Percentiles rank a stretch among this genome's conserved stretches.
Evolutionary conservation across 1,140 invertebrate species (phyloP).

Genomic region (Helicoverpa armigera): DNA sequence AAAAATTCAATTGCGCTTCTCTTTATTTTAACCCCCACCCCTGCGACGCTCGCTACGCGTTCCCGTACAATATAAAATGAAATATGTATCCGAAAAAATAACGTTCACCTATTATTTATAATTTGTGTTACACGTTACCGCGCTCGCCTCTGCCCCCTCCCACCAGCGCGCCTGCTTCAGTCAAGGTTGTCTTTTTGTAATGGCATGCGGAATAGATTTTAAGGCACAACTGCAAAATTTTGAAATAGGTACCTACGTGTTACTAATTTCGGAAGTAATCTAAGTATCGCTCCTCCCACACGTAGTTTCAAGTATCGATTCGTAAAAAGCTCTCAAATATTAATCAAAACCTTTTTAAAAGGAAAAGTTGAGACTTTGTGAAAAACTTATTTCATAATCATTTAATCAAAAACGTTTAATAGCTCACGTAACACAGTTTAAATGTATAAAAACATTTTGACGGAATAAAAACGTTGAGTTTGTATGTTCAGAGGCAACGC

Average conservation of each 20-base stretch:
- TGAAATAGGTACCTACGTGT: background rate
- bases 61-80: conserved; percentile 86
- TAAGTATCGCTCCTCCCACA: background rate
- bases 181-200: conserved; percentile 53
- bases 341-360: conserved; percentile 19
- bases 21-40: conserved; percentile 85
- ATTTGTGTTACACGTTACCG: conserved; percentile 78
- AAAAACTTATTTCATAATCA: conserved; percentile 38
- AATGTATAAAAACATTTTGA: conserved; percentile 45
- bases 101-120: conserved; percentile 86
- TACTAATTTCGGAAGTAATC: too few species aligned
- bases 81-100: conserved; percentile 87
- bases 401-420: conserved; percentile 17
- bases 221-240: background rate
- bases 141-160: conserved; percentile 52
- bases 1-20: conserved; percentile 88
- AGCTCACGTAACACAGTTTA: conserved; percentile 14
- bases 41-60: conserved; percentile 70
- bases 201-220: conserved; percentile 37
- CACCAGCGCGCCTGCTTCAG: conserved; percentile 28
- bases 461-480: conserved; percentile 48
- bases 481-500: conserved; percentile 48
- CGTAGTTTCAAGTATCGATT: background rate
- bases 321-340: background rate
- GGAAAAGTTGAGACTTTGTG: background rate